Evolutionary conservation across 2,797 vertebrate genomes (phyloP).

Genomic region (Knipowitschia caucasica): DNA sequence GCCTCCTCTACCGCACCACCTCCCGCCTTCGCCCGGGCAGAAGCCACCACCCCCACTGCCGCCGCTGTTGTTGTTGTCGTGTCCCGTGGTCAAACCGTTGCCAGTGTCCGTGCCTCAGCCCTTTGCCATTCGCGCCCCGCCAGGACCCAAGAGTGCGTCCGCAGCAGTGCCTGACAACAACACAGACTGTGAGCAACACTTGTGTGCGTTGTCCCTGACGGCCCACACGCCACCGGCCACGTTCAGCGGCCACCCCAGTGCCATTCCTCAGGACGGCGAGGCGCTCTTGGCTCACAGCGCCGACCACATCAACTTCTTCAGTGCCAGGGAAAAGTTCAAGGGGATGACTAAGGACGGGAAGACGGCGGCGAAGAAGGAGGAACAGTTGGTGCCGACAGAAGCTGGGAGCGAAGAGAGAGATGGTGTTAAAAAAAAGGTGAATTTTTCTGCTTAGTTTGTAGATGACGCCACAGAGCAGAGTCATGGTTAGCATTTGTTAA

Average conservation of each 20-base stretch:
- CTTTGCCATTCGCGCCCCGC: conserved; percentile 36
- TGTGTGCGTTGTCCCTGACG: conserved; percentile 36
- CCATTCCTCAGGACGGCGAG: conserved; percentile 55
- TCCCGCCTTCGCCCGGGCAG: conserved; percentile 69
- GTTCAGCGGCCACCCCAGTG: conserved; percentile 48
- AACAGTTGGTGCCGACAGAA: conserved; percentile 37
- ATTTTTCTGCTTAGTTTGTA: neutral
- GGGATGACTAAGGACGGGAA: conserved; percentile 88
- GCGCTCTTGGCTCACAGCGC: conserved; percentile 75
- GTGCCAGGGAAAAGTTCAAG: conserved; percentile 93
- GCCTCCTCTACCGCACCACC: conserved; percentile 78
- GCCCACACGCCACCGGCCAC: conserved; percentile 33
- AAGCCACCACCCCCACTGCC: too few species aligned
- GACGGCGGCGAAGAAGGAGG: conserved; percentile 62
- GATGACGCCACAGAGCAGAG: too few species aligned
- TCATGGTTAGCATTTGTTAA: too few species aligned
- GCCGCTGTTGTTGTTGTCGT: conserved; percentile 22
- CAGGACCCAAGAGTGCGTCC: conserved; percentile 39
- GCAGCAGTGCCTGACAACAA: conserved; percentile 46
- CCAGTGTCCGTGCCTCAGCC: conserved; percentile 48
- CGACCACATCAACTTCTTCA: conserved; percentile 96
- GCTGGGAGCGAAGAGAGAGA: conserved; percentile 37
- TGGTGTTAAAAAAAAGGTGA: conserved; percentile 55
- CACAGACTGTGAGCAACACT: conserved; percentile 56
- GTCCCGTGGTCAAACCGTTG: conserved; percentile 26